These are phyloP conservation scores for Ptychoptera albimana DNA, from an alignment of 2,888 invertebrate genomes.

Conservation along the genomic window DNA sequence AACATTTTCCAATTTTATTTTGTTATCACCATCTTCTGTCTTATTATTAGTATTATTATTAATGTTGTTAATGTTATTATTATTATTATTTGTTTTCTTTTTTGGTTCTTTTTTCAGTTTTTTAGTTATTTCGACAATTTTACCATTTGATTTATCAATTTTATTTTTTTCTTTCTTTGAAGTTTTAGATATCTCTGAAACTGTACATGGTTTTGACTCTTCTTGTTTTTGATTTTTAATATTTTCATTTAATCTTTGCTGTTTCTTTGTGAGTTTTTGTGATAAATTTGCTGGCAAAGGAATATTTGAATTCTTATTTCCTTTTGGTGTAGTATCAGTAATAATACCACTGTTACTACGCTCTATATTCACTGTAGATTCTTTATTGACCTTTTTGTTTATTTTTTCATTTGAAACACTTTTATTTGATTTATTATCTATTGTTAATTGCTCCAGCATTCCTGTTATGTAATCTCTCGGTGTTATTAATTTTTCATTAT, in stretches of 20 bases:
- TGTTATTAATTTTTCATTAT: not conserved
- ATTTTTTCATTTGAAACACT: conserved; percentile 13
- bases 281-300: conserved; percentile 7
- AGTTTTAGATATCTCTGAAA: not conserved
- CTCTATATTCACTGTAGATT: too few relatives aligned
- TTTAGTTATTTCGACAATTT: conserved; percentile 13
- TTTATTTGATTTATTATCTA: not conserved
- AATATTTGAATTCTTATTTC: conserved; percentile 17
- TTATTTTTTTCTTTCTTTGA: conserved; percentile 4
- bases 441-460: not conserved
- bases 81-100: not conserved
- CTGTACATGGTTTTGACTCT: not conserved
- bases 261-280: conserved; percentile 8
- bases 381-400: conserved; percentile 24
- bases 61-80: not conserved
- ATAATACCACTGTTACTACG: too few relatives aligned
- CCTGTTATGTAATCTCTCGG: not conserved
- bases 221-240: not conserved
- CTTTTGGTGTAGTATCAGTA: conserved; percentile 12
- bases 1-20: not conserved
- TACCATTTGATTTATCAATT: not conserved
- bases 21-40: not conserved
- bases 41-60: not conserved
- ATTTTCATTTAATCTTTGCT: conserved; percentile 4
- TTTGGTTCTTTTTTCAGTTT: conserved; percentile 8